Percentiles rank a stretch among this genome's conserved stretches.
These are phyloP conservation scores for Cylas formicarius DNA, from an alignment of 1,140 invertebrate genomes.

Conservation along the genomic window DNA sequence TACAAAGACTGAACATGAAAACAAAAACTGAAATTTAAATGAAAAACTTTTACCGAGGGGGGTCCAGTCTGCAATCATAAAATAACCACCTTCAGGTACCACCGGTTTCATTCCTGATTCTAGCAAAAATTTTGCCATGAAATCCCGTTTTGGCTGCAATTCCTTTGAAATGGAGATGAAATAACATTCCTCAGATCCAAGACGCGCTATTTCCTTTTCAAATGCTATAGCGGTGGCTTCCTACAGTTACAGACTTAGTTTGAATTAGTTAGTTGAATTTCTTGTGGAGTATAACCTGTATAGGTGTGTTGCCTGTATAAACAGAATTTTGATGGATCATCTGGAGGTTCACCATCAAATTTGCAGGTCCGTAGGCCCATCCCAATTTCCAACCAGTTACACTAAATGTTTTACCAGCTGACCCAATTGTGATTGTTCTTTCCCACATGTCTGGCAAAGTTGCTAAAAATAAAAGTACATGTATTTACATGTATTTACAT, in stretches of 20 bases:
- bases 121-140: slow-evolving; percentile 66
- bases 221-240: slow-evolving; percentile 89
- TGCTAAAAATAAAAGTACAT: slow-evolving; percentile 48
- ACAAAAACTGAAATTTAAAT: slow-evolving; percentile 4
- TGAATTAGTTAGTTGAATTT: not conserved
- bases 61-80: slow-evolving; percentile 92
- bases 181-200: slow-evolving; percentile 76
- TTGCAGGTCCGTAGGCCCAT: slow-evolving; percentile 88
- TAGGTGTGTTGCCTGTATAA: slow-evolving; percentile 83
- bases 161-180: slow-evolving; percentile 71
- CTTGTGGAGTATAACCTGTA: slow-evolving; percentile 49
- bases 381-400: slow-evolving; percentile 96
- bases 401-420: slow-evolving; percentile 95
- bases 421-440: slow-evolving; percentile 93
- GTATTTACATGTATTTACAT: not conserved
- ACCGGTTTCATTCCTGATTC: slow-evolving; percentile 85
- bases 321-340: slow-evolving; percentile 91
- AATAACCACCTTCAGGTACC: slow-evolving; percentile 94
- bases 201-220: slow-evolving; percentile 71
- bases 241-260: slow-evolving; percentile 6
- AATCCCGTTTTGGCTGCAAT: slow-evolving; percentile 78
- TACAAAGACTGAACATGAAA: slow-evolving; percentile 34
- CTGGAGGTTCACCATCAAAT: slow-evolving; percentile 73
- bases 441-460: slow-evolving; percentile 96
- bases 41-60: slow-evolving; percentile 53